Conservation (phyloP, 1,140 invertebrate genomes). For the Magallana ariakensis region DNA sequence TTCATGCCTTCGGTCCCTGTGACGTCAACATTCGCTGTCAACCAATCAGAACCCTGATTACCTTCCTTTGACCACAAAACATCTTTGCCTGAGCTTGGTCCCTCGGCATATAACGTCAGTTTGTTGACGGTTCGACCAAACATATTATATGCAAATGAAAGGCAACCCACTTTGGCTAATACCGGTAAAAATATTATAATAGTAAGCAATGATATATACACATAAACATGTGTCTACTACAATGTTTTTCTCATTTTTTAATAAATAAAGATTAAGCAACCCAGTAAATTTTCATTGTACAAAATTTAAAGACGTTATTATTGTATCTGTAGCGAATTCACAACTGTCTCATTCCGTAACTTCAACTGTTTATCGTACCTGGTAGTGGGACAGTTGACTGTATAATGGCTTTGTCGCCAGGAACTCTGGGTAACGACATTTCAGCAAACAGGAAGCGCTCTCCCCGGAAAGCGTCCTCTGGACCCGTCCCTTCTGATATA, state of each 20-base stretch:
- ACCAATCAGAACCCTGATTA: not conserved
- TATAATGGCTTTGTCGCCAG: conserved; percentile 41
- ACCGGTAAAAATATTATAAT: too few relatives aligned
- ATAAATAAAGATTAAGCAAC: too few relatives aligned
- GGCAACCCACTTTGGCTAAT: not conserved
- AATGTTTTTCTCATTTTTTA: too few relatives aligned
- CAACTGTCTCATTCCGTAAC: too few relatives aligned
- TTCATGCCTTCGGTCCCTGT: not conserved
- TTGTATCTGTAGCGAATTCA: too few relatives aligned
- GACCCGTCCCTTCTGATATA: conserved; percentile 19
- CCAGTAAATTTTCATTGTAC: too few relatives aligned
- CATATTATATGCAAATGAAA: conserved; percentile 20
- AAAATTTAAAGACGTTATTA: too few relatives aligned
- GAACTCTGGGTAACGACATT: conserved; percentile 33
- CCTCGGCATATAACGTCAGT: not conserved
- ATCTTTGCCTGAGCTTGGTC: not conserved
- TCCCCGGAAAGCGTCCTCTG: conserved; percentile 28
- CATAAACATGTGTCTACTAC: too few relatives aligned
- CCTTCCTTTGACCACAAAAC: not conserved
- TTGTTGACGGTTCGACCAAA: not conserved
- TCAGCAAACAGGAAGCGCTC: conserved; percentile 43
- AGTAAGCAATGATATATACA: too few relatives aligned
- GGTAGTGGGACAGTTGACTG: not conserved
- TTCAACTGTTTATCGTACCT: conserved; percentile 4
- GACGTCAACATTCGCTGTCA: not conserved